A percentile compares a stretch with the other conserved stretches of the same genome.
phyloP scores from a whole-genome alignment of 2,113 vertebrate species.

The Gambusia affinis region DNA sequence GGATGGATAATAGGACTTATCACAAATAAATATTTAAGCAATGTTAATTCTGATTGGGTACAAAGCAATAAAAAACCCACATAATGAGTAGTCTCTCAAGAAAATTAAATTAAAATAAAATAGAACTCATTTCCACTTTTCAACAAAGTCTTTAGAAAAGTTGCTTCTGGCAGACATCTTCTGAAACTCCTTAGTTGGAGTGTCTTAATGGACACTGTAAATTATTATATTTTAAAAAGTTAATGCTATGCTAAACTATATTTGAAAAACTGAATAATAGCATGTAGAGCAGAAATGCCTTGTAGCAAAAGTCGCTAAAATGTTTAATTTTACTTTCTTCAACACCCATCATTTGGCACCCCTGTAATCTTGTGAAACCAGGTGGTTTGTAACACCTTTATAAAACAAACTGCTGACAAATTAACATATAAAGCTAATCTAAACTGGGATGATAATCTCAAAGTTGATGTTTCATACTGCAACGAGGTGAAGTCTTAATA shows the following conservation, averaged over 20 bases:
- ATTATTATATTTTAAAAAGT: no score
- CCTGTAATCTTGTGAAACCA: conserved; percentile 4
- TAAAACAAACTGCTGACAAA: conserved; percentile 18
- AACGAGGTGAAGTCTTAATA: not conserved
- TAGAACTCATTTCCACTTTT: not conserved
- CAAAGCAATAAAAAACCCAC: no score
- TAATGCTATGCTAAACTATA: no score
- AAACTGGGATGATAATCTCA: not conserved
- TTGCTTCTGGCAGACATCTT: not conserved
- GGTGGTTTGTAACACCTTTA: conserved; percentile 13
- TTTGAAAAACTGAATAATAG: no score
- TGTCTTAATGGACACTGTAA: not conserved
- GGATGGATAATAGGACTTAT: no score
- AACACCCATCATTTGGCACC: conserved; percentile 19
- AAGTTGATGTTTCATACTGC: not conserved
- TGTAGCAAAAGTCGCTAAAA: no score
- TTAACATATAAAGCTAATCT: conserved; percentile 11
- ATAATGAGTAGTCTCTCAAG: no score
- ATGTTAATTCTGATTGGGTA: no score
- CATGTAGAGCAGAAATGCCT: no score
- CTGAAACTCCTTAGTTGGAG: not conserved
- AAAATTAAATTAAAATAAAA: not conserved
- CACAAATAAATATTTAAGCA: no score
- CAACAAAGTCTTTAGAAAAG: not conserved
- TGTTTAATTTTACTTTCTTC: not conserved